These are phyloP conservation scores for Euura lappo DNA, from an alignment of 1,140 invertebrate species.

Conservation along the genomic window DNA sequence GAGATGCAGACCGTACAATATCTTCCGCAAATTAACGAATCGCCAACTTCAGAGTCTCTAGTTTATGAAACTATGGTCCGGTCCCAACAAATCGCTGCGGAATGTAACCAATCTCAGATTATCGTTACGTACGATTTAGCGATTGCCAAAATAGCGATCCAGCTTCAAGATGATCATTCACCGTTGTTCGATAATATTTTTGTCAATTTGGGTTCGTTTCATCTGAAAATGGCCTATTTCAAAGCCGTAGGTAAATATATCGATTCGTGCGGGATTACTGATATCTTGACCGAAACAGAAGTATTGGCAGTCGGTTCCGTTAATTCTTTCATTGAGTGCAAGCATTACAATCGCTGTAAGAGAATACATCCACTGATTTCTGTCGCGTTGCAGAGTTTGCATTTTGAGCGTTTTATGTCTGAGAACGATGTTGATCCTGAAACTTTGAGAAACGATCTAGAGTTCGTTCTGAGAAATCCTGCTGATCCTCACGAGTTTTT, in stretches of 20 bases:
- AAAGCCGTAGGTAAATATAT: no score
- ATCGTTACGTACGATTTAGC: conserved; percentile 26
- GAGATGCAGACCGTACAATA: conserved; percentile 39
- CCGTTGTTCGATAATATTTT: conserved; percentile 48
- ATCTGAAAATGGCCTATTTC: no score
- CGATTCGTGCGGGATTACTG: conserved; percentile 21
- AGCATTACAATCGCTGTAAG: conserved; percentile 55
- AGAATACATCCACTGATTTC: conserved; percentile 46
- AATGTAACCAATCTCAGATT: conserved; percentile 34
- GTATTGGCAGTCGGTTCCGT: conserved; percentile 49
- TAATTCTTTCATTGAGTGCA: conserved; percentile 47
- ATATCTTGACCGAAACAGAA: conserved; percentile 41
- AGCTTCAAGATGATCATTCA: conserved; percentile 45
- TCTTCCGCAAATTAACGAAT: conserved; percentile 22
- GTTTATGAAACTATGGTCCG: conserved; percentile 34
- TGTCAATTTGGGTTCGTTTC: not conserved
- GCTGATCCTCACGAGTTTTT: not conserved
- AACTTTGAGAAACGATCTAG: conserved; percentile 10
- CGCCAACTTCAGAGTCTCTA: conserved; percentile 24
- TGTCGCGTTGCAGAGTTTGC: conserved; percentile 41
- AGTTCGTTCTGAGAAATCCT: conserved; percentile 10
- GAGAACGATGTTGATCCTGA: conserved; percentile 21
- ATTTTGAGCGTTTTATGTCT: conserved; percentile 41
- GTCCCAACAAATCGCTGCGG: conserved; percentile 29
- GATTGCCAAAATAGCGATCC: conserved; percentile 21